Base-by-base conservation (phyloP, 2,888 invertebrate genomes). In the Leptinotarsa juncta region DNA sequence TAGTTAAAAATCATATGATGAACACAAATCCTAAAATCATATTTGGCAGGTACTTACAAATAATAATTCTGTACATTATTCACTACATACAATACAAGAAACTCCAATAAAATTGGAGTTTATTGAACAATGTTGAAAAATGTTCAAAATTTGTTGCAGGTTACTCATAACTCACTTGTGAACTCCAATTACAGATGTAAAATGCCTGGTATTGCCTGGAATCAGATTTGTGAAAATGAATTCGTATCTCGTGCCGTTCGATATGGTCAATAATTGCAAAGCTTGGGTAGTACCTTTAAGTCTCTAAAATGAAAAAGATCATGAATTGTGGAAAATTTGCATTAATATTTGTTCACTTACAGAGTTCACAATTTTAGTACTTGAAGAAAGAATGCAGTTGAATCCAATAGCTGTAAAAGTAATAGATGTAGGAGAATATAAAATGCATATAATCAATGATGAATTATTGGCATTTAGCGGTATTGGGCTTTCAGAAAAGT, bases 221-320 rank as follows among this genome's bases (percentile, higher is more conserved):
- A 96, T 93, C 32, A 97, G 89, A 89, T 98, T 98, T 1, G 97
- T 98, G 87, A 99, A 99, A 79, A 99, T 94, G 87, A 99, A 99
- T 88, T 99, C 99, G 86, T 97, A 99, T 84, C 96, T 91, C 23
- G 95, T 95, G 74, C 92, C 93, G 81, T 92, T 93, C 78, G 93
- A 95, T 32, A 94, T 93, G 1, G 98, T 96, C 78, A 98, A 89
- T 53, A 98, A 91, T 86, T 96, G 94, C 16, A 99, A 89, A 0
- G 98, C 97, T 87, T 96, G 95, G 0, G 96, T 95, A 48, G 93
- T 93, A 2, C 96, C 97, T 75, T 95, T 91, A 3, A 95, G 90
- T 88, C 97, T 96, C 93, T 94, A 81, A 53, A 77, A 72, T 12
- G 50, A 18, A n/a, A 53, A 70, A 66, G 32, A 18, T 55, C 23